Conservation (phyloP, 2,113 vertebrate genomes). For the Pontoporia blainvillei region DNA sequence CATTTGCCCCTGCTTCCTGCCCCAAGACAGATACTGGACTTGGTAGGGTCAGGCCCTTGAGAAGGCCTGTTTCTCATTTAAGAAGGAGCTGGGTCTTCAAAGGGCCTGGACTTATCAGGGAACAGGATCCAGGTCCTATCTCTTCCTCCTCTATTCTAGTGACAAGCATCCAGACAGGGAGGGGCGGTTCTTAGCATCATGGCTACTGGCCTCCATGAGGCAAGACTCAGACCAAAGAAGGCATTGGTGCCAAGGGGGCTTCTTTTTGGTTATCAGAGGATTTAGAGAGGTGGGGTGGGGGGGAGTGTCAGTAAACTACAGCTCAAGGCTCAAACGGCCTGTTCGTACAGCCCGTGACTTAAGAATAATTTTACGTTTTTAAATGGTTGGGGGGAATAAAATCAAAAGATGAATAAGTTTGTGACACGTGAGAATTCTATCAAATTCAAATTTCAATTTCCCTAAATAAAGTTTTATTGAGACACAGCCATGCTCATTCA, state of each 20-base stretch:
- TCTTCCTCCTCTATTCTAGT: not conserved
- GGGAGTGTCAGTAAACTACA: not conserved
- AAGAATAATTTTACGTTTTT: not conserved
- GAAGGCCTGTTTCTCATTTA: not conserved
- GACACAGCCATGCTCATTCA: rapidly evolving
- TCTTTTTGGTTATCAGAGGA: not conserved
- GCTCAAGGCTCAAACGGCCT: not conserved
- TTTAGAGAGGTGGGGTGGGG: no score
- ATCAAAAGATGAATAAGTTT: not conserved
- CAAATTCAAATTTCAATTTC: not conserved
- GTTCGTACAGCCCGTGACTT: not conserved
- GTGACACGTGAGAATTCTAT: not conserved
- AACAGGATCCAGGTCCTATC: not conserved
- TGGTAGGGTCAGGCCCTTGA: not conserved
- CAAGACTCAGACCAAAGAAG: not conserved
- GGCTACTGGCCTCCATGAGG: not conserved
- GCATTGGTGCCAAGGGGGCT: not conserved
- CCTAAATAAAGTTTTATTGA: not conserved
- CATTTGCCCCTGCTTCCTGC: not conserved
- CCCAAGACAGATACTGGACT: no score
- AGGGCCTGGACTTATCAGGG: not conserved
- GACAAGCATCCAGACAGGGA: not conserved
- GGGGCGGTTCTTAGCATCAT: not conserved
- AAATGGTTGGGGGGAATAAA: not conserved
- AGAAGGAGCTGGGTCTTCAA: not conserved